Evolutionary conservation across 2,113 vertebrate genomes (phyloP), one percentile per base, ranked within the genome.

Genomic region (Octodon degus): DNA sequence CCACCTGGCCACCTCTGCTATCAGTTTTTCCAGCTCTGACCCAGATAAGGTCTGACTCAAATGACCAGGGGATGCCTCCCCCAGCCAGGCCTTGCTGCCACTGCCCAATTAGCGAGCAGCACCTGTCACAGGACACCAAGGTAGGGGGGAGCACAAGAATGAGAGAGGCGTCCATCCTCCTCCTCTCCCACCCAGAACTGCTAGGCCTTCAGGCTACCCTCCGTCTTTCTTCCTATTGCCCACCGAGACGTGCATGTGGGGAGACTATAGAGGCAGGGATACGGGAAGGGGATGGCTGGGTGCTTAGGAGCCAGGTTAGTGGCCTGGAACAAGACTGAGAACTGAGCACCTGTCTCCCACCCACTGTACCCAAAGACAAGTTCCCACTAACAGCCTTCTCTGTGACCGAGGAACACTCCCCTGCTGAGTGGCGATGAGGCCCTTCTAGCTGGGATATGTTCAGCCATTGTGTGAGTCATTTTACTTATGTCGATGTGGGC

Each of bases 1-100:
- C 94, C 86, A 62, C n/a, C 53, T 24, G 16, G 92, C 90, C 3
- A 89, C 68, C 25, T 94, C 92, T 96, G 93, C 96, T 97, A 97
- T 97, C 97, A 90, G 47, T 83, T 60, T 93, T 86, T 90, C 89
- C 67, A 63, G 91, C 82, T 90, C 74, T 27, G 83, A 76, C 47
- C 77, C 47, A 85, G 93, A 79, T 24, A 65, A 24, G 1, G 9
- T 32, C 63, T 37, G 70, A 76, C 65, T 92, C 92, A 83, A 43
- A 81, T 68, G 40, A 53, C 43, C 30, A 12, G 58, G 24, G 16
- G 20, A 20, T 12, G 60, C 80, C 67, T 77, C 58, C 70, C 53
- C 6, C 0, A 19, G 2, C 62, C 34, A 34, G 65, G 6, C 50
- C 81, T 43, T 43, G 60, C 47, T 62, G 74, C 80, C 34, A 19